Base-by-base conservation (phyloP, 2,113 vertebrate species). In the Oryzias javanicus region DNA sequence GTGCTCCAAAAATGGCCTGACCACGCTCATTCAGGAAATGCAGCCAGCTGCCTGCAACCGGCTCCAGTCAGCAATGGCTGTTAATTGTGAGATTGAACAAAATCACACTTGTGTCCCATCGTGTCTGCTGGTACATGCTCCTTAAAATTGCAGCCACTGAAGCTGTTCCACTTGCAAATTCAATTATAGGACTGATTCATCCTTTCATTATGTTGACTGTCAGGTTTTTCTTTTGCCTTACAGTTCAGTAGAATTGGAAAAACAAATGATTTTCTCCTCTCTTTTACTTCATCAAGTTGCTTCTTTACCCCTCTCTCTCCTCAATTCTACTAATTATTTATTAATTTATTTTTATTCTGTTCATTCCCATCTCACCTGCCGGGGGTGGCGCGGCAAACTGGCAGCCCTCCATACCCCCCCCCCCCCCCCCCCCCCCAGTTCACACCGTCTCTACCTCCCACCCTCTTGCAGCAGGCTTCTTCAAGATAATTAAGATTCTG, bases 151-250 rank as follows among this genome's bases (percentile, higher is more conserved):
- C 51, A 72, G 54, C 66, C 69, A 42, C 75, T 69, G 79, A 82
- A 78, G 82, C 78, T 27, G 76, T 83, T 90, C 86, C 86, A 79
- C 83, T 82, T 70, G 83, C 83, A 88, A 87, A 91, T 89, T 89
- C 77, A 91, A 89, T 90, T 89, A 89, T 22, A 61, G 55, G 70
- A 89, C 76, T 90, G 87, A 90, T 87, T 91, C 86, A 87, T 82
- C 79, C 80, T 78, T 80, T 69, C 78, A 88, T 89, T 89, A 89
- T 90, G 88, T 87, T 88, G 76, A 86, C 90, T 89, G 90, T 90
- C 90, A 92, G 76, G 84, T 89, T 87, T 29, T 86, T 81, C 70
- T 88, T 82, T 80, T 90, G 86, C 83, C 84, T 80, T 76, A 87
- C 83, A 89, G 86, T 86, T 77, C 82, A 70, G 75, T 78, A 82